Evolutionary conservation across 2,797 vertebrate genomes (phyloP).

Genomic region (Gymnoscopelus braueri): DNA sequence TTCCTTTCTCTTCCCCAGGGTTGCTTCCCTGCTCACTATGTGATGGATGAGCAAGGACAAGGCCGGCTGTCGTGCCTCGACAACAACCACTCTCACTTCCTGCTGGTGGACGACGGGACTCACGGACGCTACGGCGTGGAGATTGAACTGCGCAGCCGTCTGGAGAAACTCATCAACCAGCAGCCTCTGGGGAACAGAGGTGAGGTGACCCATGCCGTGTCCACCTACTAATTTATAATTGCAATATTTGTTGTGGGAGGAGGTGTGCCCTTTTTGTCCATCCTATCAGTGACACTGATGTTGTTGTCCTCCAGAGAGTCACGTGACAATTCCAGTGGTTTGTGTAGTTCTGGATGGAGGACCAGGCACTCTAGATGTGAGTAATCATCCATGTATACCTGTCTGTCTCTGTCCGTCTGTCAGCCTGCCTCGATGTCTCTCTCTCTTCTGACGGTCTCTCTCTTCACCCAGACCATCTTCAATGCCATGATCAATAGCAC

Average conservation of each 20-base stretch:
- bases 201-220: conserved; percentile 19
- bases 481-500: conserved; percentile 89
- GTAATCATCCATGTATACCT: conserved; percentile 32
- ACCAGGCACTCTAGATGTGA: conserved; percentile 85
- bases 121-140: conserved; percentile 87
- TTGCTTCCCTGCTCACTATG: conserved; percentile 87
- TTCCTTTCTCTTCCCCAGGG: conserved; percentile 75
- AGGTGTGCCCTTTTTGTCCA: background rate
- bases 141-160: conserved; percentile 82
- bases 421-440: background rate
- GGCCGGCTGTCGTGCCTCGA: conserved; percentile 90
- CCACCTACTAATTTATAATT: background rate
- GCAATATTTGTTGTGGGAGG: background rate
- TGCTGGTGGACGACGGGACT: conserved; percentile 94
- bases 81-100: conserved; percentile 95
- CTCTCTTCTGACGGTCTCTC: background rate
- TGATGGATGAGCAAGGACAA: conserved; percentile 86
- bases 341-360: conserved; percentile 95
- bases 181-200: conserved; percentile 83
- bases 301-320: conserved; percentile 75
- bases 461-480: conserved; percentile 87
- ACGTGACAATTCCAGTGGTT: conserved; percentile 90
- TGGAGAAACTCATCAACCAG: conserved; percentile 91
- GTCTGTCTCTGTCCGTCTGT: background rate
- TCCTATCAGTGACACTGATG: conserved; percentile 21